These are phyloP conservation scores for Patella vulgata DNA, from an alignment of 1,140 invertebrate genomes.

Conservation along the genomic window DNA sequence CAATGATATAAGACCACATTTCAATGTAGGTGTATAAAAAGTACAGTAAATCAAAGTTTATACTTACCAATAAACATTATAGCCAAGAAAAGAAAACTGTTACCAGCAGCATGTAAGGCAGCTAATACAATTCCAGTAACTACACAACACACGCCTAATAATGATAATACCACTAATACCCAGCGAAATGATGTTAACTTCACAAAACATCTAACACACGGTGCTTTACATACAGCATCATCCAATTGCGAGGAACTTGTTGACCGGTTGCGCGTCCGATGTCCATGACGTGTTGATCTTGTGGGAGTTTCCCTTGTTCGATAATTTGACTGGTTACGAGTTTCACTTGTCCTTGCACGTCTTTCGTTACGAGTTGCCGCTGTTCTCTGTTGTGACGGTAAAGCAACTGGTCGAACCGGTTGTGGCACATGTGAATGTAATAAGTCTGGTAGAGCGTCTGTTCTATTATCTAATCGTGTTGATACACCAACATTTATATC, in stretches of 20 bases:
- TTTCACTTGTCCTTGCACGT: conserved; percentile 17
- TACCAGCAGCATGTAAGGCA: conserved; percentile 57
- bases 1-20: too few relatives aligned
- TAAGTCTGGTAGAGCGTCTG: conserved; percentile 67
- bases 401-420: conserved; percentile 59
- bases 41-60: too few relatives aligned
- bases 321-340: conserved; percentile 24
- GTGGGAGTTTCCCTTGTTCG: neutral
- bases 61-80: conserved; percentile 66
- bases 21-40: too few relatives aligned
- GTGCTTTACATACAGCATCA: conserved; percentile 49
- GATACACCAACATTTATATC: conserved; percentile 42
- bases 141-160: conserved; percentile 63
- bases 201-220: conserved; percentile 59
- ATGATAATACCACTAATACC: conserved; percentile 60
- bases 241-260: conserved; percentile 24
- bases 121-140: conserved; percentile 64
- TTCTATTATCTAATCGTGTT: conserved; percentile 5
- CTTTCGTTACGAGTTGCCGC: conserved; percentile 18
- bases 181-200: conserved; percentile 59
- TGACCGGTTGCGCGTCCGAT: conserved; percentile 30
- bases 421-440: conserved; percentile 70
- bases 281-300: neutral
- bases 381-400: conserved; percentile 17
- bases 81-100: conserved; percentile 59